Evolutionary conservation across 2,113 vertebrate genomes (phyloP).

Genomic region (Galemys pyrenaicus): DNA sequence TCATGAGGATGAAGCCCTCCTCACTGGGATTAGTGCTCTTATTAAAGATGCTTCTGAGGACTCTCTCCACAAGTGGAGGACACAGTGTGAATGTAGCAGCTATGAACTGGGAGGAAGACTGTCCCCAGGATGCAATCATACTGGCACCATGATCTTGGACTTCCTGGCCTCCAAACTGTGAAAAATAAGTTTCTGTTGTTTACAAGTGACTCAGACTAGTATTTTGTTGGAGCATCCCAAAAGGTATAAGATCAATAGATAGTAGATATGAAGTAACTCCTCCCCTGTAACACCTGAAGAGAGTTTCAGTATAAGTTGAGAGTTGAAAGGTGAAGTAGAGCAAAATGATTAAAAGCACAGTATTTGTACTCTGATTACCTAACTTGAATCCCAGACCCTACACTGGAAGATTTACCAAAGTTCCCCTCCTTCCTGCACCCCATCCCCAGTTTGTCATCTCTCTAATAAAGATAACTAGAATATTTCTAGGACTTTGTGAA

Average conservation of each 20-base stretch:
- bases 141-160: background rate
- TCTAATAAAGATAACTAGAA: background rate
- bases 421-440: no score
- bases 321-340: accelerated
- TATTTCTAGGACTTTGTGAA: background rate
- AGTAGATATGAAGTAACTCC: background rate
- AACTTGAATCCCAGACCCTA: background rate
- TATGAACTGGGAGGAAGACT: background rate
- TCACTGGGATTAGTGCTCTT: no score
- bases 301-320: no score
- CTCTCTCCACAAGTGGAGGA: background rate
- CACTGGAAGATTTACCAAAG: background rate
- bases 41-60: background rate
- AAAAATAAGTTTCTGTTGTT: background rate
- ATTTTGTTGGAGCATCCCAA: background rate
- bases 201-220: background rate
- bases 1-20: no score
- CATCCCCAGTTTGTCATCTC: background rate
- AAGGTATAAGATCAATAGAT: background rate
- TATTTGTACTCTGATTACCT: background rate
- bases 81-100: background rate
- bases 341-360: no score
- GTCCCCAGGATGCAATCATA: background rate
- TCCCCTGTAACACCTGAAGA: background rate
- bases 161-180: background rate